Base-by-base conservation (phyloP, 2,113 vertebrate genomes). In the Phycodurus eques region DNA sequence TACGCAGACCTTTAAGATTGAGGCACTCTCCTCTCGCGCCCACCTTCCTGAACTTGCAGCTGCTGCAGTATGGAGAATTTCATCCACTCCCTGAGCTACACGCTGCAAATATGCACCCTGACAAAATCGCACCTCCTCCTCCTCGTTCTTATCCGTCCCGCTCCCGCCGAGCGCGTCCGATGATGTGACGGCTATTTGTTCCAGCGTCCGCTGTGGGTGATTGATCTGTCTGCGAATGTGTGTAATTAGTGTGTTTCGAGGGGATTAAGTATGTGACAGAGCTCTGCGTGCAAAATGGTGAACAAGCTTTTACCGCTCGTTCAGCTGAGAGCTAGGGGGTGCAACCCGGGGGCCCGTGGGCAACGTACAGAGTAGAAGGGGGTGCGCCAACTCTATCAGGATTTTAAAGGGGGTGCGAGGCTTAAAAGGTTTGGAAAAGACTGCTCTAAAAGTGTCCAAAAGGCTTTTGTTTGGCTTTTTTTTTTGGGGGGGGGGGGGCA, bases 51-150 rank as follows among this genome's bases (percentile, higher is more conserved):
- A 83, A 91, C 60, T 57, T 20, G 70, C 90, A 91, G 87, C 88
- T 83, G 87, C 85, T 85, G 63, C 81, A 65, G 83, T 83, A 88
- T 90, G 91, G 87, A 85, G 90, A 92, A 91, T 27, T 87, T 88
- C 84, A 92, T 91, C 70, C 77, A 76, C 83, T 71, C 77, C 57
- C 73, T 1, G 27, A 70, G 77, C 77, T 79, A 79, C 68, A 78
- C 80, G 22, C 54, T 22, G 53, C 22, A 22, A 56, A 10, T 56
- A 56, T 68, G 68, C 59, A 66, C 49, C 27, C 62, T 67, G 78
- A 84, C 88, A 87, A 79, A 77, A 73, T 66, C 62, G 61, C 76
- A 80, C 70, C 74, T 86, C 78, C 69, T 22, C 20, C 54, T 22
- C 10, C 0, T 22, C 8, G 43, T 53, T 53, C 51, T 53, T 51